A percentile compares a stretch with the other conserved stretches of the same genome.
Evolutionary conservation across 1,140 invertebrate genomes (phyloP).

Genomic region (Ctenoplectra terminalis): DNA sequence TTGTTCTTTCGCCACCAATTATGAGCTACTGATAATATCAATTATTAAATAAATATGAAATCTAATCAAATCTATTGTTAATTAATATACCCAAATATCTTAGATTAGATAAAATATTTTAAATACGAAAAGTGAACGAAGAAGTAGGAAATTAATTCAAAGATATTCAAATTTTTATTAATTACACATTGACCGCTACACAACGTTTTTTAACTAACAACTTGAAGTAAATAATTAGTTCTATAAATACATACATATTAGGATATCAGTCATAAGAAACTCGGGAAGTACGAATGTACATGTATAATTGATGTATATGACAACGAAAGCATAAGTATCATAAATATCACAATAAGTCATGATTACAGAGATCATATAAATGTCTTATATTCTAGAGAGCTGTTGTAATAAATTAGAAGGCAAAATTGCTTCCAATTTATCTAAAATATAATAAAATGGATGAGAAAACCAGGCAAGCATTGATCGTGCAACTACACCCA

Average conservation of each 20-base stretch:
- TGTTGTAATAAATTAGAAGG: constrained; percentile 93
- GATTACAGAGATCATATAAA: constrained; percentile 69
- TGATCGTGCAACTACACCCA: constrained; percentile 93
- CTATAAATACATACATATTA: constrained; percentile 69
- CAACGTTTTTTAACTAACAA: constrained; percentile 58
- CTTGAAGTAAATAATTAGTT: constrained; percentile 67
- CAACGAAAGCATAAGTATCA: constrained; percentile 70
- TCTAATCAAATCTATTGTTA: constrained; percentile 68
- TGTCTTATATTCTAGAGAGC: constrained; percentile 89
- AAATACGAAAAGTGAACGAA: not conserved
- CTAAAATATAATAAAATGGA: constrained; percentile 92
- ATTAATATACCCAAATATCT: constrained; percentile 47
- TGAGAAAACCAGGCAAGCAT: constrained; percentile 92
- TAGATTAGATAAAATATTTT: constrained; percentile 1
- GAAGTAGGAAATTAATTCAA: constrained; percentile 32
- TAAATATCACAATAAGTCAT: constrained; percentile 79
- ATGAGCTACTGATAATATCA: constrained; percentile 76
- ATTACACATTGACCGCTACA: constrained; percentile 48
- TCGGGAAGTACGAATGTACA: constrained; percentile 57
- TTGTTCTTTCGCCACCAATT: constrained; percentile 73
- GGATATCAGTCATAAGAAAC: constrained; percentile 69
- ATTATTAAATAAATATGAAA: constrained; percentile 77
- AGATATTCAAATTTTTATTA: constrained; percentile 62
- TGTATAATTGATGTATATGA: constrained; percentile 34
- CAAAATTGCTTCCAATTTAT: constrained; percentile 92